phyloP scores from a whole-genome alignment of 2,113 vertebrate genomes.

The Colistium nudipinnis region DNA sequence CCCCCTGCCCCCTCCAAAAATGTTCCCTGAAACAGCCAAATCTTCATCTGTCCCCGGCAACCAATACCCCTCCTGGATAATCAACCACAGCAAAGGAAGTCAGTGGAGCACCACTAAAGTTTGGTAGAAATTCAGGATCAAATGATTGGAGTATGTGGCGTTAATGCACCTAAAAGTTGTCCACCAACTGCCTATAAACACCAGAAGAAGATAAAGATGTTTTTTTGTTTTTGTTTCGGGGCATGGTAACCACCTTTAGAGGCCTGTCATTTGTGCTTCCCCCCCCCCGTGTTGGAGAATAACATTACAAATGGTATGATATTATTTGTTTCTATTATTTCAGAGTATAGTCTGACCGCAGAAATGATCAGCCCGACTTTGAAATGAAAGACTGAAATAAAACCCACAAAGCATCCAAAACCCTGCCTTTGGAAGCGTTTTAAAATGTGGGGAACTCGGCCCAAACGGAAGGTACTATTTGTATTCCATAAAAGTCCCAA shows the following conservation, averaged over 20 bases:
- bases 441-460: conserved; percentile 46
- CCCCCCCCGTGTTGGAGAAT: conserved; percentile 18
- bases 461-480: conserved; percentile 48
- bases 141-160: too few species aligned
- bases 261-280: conserved; percentile 37
- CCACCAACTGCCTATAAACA: too few species aligned
- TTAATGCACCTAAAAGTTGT: too few species aligned
- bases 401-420: conserved; percentile 33
- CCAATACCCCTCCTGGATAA: conserved; percentile 66
- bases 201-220: too few species aligned
- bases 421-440: conserved; percentile 22
- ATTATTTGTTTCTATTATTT: conserved; percentile 42
- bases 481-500: conserved; percentile 39
- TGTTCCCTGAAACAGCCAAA: conserved; percentile 80
- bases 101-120: conserved; percentile 68
- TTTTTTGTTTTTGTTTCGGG: conserved; percentile 46
- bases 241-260: conserved; percentile 35
- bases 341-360: conserved; percentile 20
- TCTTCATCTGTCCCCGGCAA: conserved; percentile 82
- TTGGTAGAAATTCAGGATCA: conserved; percentile 58
- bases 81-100: conserved; percentile 69
- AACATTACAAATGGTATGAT: conserved; percentile 23
- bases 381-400: conserved; percentile 36
- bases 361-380: conserved; percentile 42
- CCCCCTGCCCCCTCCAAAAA: conserved; percentile 66